Base-by-base conservation (phyloP, 1,140 invertebrate genomes). In the Pseudomyrmex dendroicus region DNA sequence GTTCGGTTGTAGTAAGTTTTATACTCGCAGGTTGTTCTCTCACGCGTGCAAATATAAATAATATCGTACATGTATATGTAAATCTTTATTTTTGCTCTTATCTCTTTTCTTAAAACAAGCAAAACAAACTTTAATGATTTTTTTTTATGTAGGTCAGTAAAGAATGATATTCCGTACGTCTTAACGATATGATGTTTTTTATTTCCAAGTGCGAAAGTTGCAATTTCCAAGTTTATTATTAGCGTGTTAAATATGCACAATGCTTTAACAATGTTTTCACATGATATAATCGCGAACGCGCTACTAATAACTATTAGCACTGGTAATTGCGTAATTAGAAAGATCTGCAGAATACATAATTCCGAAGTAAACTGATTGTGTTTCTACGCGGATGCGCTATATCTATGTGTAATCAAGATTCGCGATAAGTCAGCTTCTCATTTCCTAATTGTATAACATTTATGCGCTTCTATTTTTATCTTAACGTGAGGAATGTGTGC, bases 381-480 rank as follows among this genome's bases (percentile, higher is more conserved):
- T 44, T 80, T 61, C 59, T 56, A 48, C 8, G 15, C 54, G 46
- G 56, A 72, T 72, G 44, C n/a, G 7, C 9, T 7, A 3, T 70
- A 77, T 77, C 63, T 54, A 70, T 22, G 15, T 17, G 15, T 12
- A 54, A 78, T 78, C 54, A 57, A 72, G 82, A 84, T 87, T 44
- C 17, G 9, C 68, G 77, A 88, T 85, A 88, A 76, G 44, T 52
- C 48, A 15, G 20, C 46, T 82, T 70, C 62, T 73, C 70, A 70
- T 68, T 85, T 54, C 25, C 62, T 87, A 87, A 89, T 88, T 86
- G 80, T 74, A 67, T 78, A 83, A 88, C 61, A 77, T 80, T 68
- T 82, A 80, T 66, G 46, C 22, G 44, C 17, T 67, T 56, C 15
- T 68, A 83, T 68, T 67, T 68, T 85, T 83, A 85, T 52, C 46